Evolutionary conservation across 2,113 vertebrate species (phyloP).

Genomic region (Hirundichthys speculiger): DNA sequence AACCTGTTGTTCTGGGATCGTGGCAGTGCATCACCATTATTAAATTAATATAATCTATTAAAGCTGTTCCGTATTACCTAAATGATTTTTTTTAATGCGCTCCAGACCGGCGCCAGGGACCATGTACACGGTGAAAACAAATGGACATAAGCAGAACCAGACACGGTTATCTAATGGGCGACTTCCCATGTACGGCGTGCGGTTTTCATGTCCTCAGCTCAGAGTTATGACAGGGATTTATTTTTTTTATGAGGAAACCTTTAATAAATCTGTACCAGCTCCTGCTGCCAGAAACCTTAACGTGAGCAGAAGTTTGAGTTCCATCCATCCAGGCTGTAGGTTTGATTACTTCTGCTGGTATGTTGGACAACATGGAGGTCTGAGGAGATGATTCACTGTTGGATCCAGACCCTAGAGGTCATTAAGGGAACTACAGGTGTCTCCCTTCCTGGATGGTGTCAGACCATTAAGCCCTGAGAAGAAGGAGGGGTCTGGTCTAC

Average conservation of each 20-base stretch:
- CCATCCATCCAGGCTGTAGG: no score
- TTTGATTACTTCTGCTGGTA: no score
- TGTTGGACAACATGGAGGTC: no score
- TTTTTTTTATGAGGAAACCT: conserved; percentile 29
- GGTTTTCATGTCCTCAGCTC: conserved; percentile 60
- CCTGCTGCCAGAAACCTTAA: conserved; percentile 12
- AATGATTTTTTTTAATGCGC: conserved; percentile 65
- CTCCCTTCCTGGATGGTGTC: no score
- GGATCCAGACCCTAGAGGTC: no score
- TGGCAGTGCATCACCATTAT: conserved; percentile 69
- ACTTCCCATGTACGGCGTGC: conserved; percentile 39
- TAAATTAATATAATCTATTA: conserved; percentile 73
- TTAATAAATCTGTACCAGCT: conserved; percentile 40
- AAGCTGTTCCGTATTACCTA: conserved; percentile 77
- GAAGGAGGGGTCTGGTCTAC: no score
- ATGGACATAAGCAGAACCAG: conserved; percentile 66
- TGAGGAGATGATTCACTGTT: no score
- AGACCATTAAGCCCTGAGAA: no score
- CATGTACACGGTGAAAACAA: conserved; percentile 48
- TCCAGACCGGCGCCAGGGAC: conserved; percentile 49
- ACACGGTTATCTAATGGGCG: conserved; percentile 44
- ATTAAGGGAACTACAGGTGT: no score
- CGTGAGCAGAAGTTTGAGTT: neutral
- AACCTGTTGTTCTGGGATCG: conserved; percentile 62
- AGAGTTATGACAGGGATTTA: conserved; percentile 3